A percentile compares a stretch with the other conserved stretches of the same genome.
phyloP scores from a whole-genome alignment of 2,113 vertebrate species.

The Dromiciops gliroides region DNA sequence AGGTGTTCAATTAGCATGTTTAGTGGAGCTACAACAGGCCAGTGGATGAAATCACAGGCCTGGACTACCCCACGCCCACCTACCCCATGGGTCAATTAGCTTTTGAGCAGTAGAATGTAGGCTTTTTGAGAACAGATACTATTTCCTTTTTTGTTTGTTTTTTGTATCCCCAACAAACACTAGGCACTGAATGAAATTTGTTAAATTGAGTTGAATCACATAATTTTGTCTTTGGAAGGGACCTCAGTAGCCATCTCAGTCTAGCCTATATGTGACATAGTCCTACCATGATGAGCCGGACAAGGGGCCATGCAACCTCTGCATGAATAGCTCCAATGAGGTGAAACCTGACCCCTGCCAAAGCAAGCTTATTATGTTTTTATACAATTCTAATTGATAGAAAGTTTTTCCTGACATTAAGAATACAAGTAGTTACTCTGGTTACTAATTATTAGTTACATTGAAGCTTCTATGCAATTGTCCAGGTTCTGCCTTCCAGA shows the following conservation, averaged over 20 bases:
- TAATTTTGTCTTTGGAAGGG: neutral
- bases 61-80: neutral
- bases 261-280: neutral
- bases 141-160: neutral
- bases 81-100: neutral
- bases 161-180: neutral
- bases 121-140: neutral
- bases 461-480: no score
- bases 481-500: no score
- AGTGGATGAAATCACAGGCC: neutral
- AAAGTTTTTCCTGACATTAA: neutral
- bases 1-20: neutral
- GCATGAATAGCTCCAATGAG: neutral
- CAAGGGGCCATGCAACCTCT: neutral
- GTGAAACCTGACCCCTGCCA: neutral
- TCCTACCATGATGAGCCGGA: neutral
- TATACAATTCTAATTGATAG: neutral
- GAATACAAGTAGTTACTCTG: neutral
- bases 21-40: neutral
- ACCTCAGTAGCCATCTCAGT: neutral
- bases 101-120: neutral
- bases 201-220: neutral
- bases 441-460: no score
- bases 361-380: neutral
- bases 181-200: neutral